Conservation (phyloP, 1,140 invertebrate species). For the Pachyrhynchus sulphureomaculatus region DNA sequence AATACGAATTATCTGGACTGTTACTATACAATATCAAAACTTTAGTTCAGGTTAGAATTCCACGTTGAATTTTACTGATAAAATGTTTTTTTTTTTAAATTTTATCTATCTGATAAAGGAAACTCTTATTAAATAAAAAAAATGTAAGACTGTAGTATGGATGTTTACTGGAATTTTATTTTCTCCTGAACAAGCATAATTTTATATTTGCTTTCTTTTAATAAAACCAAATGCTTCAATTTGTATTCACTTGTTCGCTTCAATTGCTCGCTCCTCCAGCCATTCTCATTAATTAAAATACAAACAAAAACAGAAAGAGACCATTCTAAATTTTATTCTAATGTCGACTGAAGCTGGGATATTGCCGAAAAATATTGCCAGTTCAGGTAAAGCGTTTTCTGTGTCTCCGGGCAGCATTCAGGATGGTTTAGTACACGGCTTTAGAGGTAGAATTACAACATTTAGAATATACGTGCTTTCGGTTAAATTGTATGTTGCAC, state of each 20-base stretch:
- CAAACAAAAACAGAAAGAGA: conserved; percentile 19
- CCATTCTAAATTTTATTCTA: conserved; percentile 28
- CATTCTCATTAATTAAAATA: conserved; percentile 25
- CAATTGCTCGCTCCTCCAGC: conserved; percentile 5
- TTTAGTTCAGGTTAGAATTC: too few species aligned
- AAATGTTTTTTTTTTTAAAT: too few species aligned
- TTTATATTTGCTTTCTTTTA: background rate
- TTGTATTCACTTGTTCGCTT: conserved; percentile 24
- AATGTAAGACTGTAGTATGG: too few species aligned
- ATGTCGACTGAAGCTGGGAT: conserved; percentile 26
- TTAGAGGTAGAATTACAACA: conserved; percentile 27
- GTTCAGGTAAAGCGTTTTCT: conserved; percentile 20
- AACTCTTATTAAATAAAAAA: too few species aligned
- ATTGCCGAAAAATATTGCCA: conserved; percentile 25
- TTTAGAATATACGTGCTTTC: conserved; percentile 26
- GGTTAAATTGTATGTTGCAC: conserved; percentile 26
- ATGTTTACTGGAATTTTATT: too few species aligned
- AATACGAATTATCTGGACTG: too few species aligned
- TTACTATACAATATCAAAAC: too few species aligned
- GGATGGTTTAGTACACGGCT: conserved; percentile 27
- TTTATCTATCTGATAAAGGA: too few species aligned
- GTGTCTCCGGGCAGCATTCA: conserved; percentile 20
- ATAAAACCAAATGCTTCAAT: conserved; percentile 3
- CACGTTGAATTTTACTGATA: too few species aligned
- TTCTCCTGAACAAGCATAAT: too few species aligned